Conservation (phyloP, 2,797 vertebrate genomes). For the Megalops cyprinoides region DNA sequence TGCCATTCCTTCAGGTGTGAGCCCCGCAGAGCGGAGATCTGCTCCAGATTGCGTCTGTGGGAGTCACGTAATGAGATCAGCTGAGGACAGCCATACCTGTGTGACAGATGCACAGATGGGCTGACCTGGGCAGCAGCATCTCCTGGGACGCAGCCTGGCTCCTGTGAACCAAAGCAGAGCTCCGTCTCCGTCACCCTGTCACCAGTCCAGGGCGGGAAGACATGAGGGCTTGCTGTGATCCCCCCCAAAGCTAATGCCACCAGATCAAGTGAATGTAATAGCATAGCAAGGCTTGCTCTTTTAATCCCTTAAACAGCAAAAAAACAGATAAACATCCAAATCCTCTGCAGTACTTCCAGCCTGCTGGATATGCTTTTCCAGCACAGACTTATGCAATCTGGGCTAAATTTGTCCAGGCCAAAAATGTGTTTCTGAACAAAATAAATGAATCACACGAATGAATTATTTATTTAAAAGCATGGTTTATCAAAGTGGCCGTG, state of each 20-base stretch:
- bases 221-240: neutral
- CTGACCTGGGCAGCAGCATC: conserved; percentile 49
- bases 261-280: conserved; percentile 49
- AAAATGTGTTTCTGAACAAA: neutral
- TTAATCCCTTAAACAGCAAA: conserved; percentile 15
- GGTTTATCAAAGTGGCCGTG: conserved; percentile 3
- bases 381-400: neutral
- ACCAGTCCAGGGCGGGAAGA: conserved; percentile 15
- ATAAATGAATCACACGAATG: conserved; percentile 2
- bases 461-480: conserved; percentile 23
- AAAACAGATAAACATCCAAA: neutral
- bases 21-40: neutral
- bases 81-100: neutral
- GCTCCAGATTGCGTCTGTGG: neutral
- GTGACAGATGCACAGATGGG: conserved; percentile 54
- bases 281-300: conserved; percentile 24
- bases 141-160: conserved; percentile 61
- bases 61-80: conserved; percentile 32
- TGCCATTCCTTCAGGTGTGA: no score
- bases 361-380: conserved; percentile 18
- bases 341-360: conserved; percentile 1
- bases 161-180: conserved; percentile 38
- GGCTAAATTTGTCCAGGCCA: conserved; percentile 1
- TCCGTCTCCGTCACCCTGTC: conserved; percentile 39
- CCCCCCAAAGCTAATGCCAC: conserved; percentile 40